Conservation (phyloP, 1,140 invertebrate species). For the Pemphigus obesinymphae region DNA sequence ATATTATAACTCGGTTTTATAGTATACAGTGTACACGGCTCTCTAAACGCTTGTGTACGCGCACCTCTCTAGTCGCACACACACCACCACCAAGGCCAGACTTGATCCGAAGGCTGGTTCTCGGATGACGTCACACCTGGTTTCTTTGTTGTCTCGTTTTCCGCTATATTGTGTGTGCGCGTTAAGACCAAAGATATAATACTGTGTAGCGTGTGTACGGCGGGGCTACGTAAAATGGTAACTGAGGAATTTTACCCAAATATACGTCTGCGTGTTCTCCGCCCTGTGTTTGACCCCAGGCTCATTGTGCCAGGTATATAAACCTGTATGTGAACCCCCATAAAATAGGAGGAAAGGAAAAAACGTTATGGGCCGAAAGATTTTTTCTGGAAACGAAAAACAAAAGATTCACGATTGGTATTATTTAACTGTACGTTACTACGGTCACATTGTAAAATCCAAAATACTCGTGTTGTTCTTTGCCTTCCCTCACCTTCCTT, state of each 20-base stretch:
- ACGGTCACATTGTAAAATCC: too few species aligned
- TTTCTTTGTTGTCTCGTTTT: slow-evolving; percentile 42
- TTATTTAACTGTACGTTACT: too few species aligned
- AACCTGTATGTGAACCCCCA: neutral
- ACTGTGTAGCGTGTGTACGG: neutral
- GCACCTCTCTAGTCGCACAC: slow-evolving; percentile 10
- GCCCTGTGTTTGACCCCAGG: neutral
- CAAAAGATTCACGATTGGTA: too few species aligned
- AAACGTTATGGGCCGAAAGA: neutral
- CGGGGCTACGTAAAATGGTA: neutral
- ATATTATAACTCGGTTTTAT: too few species aligned
- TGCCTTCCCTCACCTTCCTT: too few species aligned
- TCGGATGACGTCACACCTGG: slow-evolving; percentile 38
- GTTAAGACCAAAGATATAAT: slow-evolving; percentile 7
- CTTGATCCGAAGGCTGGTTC: slow-evolving; percentile 21
- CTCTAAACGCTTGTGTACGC: neutral
- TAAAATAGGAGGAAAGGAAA: neutral
- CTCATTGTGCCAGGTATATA: neutral
- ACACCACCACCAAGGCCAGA: slow-evolving; percentile 5
- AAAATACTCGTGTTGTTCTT: too few species aligned
- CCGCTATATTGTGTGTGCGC: slow-evolving; percentile 14
- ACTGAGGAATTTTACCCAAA: neutral
- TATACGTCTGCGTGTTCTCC: neutral
- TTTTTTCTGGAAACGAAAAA: neutral
- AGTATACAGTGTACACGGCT: too few species aligned